Evolutionary conservation across 1,140 invertebrate genomes (phyloP), one percentile per base, ranked within the genome.

Genomic region (Trichonephila inaurata): DNA sequence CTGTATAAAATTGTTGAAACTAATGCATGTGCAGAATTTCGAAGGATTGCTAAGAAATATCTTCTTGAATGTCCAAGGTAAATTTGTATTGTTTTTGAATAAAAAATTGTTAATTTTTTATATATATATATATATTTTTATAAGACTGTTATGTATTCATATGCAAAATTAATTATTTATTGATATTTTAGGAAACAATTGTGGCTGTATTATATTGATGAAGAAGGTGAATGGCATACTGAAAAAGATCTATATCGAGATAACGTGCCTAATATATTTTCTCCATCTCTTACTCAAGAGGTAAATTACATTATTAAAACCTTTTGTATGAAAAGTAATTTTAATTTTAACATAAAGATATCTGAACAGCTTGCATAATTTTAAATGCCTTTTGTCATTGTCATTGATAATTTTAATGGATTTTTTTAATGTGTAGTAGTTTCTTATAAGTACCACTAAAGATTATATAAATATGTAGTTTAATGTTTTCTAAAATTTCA

Each of bases 1-100:
- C 95, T 97, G 66, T 96, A 96, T 94, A 95, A 58, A 89, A 90
- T 77, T 28, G 33, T 86, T 60, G 88, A 94, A 83, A 69, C 66
- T 21, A 93, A 94, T 72, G 93, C 19, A 14, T 94, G 93, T 58
- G 58, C 81, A 24, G 66, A 94, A 51, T 94, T 94, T 61, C 51
- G 61, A 33, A 85, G 62, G 33, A 14, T 94, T 58, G 44, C 88
- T 19, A 90, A 69, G 40, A 90, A 90, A 60, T 62, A 72, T 40
- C 33, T 90, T 51, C 28, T 44, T 14, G 88, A 89, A 40, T 89
- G 87, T 40, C 92, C 85, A 2, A 88, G 40, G 92, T 93, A 85
- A 92, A 24, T 61, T 85, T 85, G 0, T 16, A 16, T 16, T 28
- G 28, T 28, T 28, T 85, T 8, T 85, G 33, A 58, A 85, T n/a